These are phyloP conservation scores for Coccyzus lansbergi DNA, from an alignment of 2,797 vertebrate species.

Conservation along the genomic window DNA sequence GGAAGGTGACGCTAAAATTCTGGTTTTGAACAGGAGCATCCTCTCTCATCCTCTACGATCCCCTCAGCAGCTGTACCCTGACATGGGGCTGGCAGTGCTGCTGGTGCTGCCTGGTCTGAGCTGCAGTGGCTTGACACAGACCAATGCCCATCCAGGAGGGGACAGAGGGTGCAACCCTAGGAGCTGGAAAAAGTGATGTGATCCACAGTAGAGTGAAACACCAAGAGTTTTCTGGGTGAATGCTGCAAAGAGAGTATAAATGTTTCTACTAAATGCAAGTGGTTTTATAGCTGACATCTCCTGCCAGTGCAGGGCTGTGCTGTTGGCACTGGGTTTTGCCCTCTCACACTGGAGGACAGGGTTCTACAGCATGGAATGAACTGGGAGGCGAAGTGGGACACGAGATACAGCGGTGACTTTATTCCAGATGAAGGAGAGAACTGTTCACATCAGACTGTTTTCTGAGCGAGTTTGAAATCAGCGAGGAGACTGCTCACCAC, in stretches of 20 bases:
- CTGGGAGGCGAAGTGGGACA: not conserved
- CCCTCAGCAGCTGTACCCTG: not conserved
- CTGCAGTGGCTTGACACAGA: not conserved
- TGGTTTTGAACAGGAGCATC: not conserved
- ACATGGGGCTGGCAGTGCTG: not conserved
- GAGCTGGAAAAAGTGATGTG: rapidly evolving
- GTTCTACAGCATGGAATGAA: rapidly evolving
- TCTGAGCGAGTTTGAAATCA: not conserved
- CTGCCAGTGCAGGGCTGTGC: not conserved
- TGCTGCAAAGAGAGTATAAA: not conserved
- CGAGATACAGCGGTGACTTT: rapidly evolving
- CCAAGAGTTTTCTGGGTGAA: too few relatives aligned
- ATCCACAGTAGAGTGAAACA: not conserved
- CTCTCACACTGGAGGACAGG: not conserved
- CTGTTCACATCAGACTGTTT: not conserved
- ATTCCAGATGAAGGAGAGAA: not conserved
- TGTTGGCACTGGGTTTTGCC: not conserved
- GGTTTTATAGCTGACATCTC: not conserved
- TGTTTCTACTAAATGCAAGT: not conserved
- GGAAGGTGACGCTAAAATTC: not conserved
- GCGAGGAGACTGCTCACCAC: not conserved
- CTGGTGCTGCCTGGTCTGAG: too few relatives aligned
- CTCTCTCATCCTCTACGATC: rapidly evolving
- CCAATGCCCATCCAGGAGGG: not conserved
- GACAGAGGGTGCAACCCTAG: too few relatives aligned